Percentiles rank a stretch among this genome's conserved stretches.
Evolutionary conservation across 2,113 vertebrate species (phyloP).

Genomic region (Neogale vison): DNA sequence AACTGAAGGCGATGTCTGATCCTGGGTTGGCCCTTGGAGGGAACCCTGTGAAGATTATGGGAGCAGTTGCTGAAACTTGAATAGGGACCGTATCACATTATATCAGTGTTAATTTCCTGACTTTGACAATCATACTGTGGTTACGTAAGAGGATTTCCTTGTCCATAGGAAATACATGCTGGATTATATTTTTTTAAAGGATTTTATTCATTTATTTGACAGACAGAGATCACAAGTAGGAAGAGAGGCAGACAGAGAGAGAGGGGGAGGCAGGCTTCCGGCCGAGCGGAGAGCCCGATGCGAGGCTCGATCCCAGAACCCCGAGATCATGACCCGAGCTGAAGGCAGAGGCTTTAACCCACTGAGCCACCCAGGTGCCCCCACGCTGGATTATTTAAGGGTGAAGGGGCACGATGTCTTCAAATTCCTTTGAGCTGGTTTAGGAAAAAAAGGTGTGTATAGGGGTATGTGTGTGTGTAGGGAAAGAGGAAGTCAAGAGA

Average conservation of each 20-base stretch:
- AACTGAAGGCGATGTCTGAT: background rate
- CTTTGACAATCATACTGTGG: background rate
- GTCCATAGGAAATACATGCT: background rate
- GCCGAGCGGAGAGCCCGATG: too few relatives aligned
- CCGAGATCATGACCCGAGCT: too few relatives aligned
- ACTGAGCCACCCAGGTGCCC: too few relatives aligned
- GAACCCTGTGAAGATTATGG: background rate
- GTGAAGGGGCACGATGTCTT: background rate
- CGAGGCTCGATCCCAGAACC: too few relatives aligned
- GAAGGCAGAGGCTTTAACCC: too few relatives aligned
- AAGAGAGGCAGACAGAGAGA: too few relatives aligned
- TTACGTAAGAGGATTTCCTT: background rate
- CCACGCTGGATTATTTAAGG: background rate
- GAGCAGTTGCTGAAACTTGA: background rate
- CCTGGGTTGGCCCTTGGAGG: background rate
- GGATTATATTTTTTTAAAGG: background rate
- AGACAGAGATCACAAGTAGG: too few relatives aligned
- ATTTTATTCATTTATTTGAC: too few relatives aligned
- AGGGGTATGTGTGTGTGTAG: background rate
- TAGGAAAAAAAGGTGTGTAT: background rate
- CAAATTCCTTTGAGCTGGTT: background rate
- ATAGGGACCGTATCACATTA: background rate
- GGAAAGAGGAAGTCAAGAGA: background rate
- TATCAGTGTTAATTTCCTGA: background rate
- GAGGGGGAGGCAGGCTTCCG: too few relatives aligned